Percentiles rank a stretch among this genome's conserved stretches.
phyloP scores from a whole-genome alignment of 1,140 invertebrate species.

The Nylanderia fulva region DNA sequence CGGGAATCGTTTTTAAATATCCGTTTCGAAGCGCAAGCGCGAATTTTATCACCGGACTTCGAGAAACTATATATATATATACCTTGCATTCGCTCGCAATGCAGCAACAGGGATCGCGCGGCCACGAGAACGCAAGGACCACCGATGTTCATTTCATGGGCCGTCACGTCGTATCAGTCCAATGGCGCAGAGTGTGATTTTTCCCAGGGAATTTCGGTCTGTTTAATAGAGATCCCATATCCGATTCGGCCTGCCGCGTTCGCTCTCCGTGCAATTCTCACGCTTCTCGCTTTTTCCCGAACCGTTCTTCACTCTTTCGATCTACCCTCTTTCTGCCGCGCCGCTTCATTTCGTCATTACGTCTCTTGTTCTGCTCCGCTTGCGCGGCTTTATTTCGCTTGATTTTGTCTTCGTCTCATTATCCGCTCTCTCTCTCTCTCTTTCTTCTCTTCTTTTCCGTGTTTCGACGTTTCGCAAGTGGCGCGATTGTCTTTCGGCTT shows the following conservation, averaged over 20 bases:
- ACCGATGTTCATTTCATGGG: constrained; percentile 84
- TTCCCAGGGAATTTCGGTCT: constrained; percentile 81
- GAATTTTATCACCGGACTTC: constrained; percentile 37
- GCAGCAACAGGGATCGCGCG: constrained; percentile 12
- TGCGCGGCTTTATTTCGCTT: constrained; percentile 13
- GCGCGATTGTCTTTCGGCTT: constrained; percentile 68
- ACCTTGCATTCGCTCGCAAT: constrained; percentile 42
- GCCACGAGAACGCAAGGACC: constrained; percentile 61
- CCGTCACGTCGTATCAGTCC: constrained; percentile 82
- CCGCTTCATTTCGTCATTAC: background rate
- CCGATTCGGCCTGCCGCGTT: constrained; percentile 64
- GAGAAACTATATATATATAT: constrained; percentile 54
- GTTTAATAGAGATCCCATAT: constrained; percentile 82
- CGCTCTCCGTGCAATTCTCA: constrained; percentile 45
- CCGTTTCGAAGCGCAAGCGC: constrained; percentile 52
- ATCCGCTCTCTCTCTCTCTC: background rate
- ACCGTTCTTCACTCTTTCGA: background rate
- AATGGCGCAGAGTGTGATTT: constrained; percentile 81
- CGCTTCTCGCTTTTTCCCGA: constrained; percentile 37
- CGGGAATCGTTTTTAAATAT: constrained; percentile 60
- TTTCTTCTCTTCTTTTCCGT: background rate
- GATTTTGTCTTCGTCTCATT: constrained; percentile 19
- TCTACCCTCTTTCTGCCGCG: background rate
- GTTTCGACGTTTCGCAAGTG: background rate
- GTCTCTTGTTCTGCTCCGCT: too few species aligned